Evolutionary conservation across 2,888 invertebrate genomes (phyloP).

Genomic region (Xylota sylvarum): DNA sequence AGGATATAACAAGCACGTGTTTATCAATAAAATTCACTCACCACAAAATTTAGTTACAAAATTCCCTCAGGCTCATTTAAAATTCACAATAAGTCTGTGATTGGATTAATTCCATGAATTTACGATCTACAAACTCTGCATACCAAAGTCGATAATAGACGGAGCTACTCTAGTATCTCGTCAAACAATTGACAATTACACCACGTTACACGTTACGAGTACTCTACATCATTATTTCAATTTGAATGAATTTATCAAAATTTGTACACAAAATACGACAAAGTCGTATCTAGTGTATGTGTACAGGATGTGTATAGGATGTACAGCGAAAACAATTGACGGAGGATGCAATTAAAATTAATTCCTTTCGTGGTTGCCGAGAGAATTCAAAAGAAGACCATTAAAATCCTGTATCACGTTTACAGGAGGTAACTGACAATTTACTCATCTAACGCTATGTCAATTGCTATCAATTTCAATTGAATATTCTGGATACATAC

Average conservation of each 20-base stretch:
- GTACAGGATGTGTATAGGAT: background rate
- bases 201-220: constrained; percentile 14
- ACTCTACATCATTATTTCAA: constrained; percentile 29
- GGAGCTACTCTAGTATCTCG: background rate
- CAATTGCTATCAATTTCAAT: constrained; percentile 54
- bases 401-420: constrained; percentile 38
- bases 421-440: constrained; percentile 37
- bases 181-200: constrained; percentile 24
- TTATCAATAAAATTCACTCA: constrained; percentile 6
- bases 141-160: constrained; percentile 5
- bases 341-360: constrained; percentile 55
- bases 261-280: constrained; percentile 21
- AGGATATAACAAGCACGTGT: background rate
- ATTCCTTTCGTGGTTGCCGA: constrained; percentile 35
- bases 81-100: constrained; percentile 23
- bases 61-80: background rate
- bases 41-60: constrained; percentile 6
- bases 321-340: constrained; percentile 30
- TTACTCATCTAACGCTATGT: constrained; percentile 21
- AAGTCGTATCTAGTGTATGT: constrained; percentile 5
- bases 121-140: constrained; percentile 26
- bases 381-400: constrained; percentile 41
- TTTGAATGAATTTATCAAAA: constrained; percentile 50
- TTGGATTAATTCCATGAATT: constrained; percentile 9
- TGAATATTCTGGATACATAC: constrained; percentile 8